Percentiles rank a stretch among this genome's conserved stretches.
Conservation (phyloP, 2,113 vertebrate genomes). For the Epinephelus lanceolatus region DNA sequence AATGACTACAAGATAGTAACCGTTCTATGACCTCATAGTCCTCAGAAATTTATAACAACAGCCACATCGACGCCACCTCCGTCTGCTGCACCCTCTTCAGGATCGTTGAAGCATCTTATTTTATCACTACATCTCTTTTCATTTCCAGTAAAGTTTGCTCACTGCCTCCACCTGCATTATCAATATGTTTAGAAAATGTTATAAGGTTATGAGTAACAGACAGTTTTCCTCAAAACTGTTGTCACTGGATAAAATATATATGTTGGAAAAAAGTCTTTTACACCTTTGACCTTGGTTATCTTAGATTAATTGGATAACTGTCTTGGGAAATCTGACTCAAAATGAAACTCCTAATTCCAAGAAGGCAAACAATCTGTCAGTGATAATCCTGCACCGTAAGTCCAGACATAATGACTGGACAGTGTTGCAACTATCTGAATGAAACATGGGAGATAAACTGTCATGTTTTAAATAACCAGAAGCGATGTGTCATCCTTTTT, state of each 20-base stretch:
- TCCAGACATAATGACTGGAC: background rate
- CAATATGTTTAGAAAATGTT: background rate
- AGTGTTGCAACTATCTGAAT: background rate
- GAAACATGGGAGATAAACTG: background rate
- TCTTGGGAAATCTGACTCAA: background rate
- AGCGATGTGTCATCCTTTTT: conserved; percentile 15
- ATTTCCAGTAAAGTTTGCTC: background rate
- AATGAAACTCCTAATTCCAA: background rate
- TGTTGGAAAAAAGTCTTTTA: background rate
- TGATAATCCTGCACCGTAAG: conserved; percentile 8
- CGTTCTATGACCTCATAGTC: background rate
- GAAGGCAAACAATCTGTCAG: background rate
- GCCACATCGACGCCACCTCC: no score
- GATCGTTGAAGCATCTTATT: background rate
- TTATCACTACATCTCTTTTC: background rate
- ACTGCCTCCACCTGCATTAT: background rate
- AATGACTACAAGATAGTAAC: background rate
- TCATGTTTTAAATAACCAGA: background rate
- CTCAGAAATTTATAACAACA: background rate
- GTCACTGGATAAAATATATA: background rate
- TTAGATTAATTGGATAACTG: conserved; percentile 2
- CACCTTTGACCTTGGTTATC: background rate
- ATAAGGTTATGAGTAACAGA: background rate
- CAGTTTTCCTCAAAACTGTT: background rate
- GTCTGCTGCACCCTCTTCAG: no score